Evolutionary conservation across 2,113 vertebrate species (phyloP), one percentile per base, ranked within the genome.

Genomic region (Anser cygnoides): DNA sequence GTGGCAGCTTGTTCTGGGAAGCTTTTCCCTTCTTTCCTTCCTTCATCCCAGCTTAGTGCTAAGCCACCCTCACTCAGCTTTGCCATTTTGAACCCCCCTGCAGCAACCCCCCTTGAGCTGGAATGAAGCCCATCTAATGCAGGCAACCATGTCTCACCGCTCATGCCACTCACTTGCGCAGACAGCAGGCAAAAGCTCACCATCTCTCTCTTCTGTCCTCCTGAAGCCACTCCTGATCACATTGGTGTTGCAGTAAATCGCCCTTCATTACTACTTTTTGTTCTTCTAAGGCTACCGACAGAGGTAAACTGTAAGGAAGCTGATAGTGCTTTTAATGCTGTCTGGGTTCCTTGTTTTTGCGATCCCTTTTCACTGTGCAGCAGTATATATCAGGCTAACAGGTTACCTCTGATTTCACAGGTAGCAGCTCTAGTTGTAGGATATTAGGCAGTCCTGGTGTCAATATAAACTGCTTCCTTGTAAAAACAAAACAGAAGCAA

Each of bases 131-230:
- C 29, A 25, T 6, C 8, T 43, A 63, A 71, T 33, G 33, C 10
- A 11, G 54, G 16, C 39, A 84, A 31, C 6, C 3, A 0, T 7
- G 1, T 61, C 35, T 74, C 2, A 2, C 11, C 6, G 9, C 29
- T 49, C 6, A 2, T 2, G 26, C 23, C 44, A 10, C 16, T 74
- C 2, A 0, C 12, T 50, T 75, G 15, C 11, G 16, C 21, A 52
- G 55, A 44, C 33, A 83, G 23, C 21, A 39, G 7, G 15, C 17
- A 74, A 80, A 41, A 85, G 23, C 23, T 85, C 50, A 28, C 25
- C 37, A 25, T 37, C 39, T 80, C 18, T 21, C 11, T 41, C 14
- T 82, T 46, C 29, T 28, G 15, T 67, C 37, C 50, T 68, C 28
- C 43, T 59, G 20, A 87, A 74, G 10, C 41, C 35, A 67, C 13